Percentiles rank a stretch among this genome's conserved stretches.
phyloP scores from a whole-genome alignment of 2,113 vertebrate species.

The Zosterops hypoxanthus region DNA sequence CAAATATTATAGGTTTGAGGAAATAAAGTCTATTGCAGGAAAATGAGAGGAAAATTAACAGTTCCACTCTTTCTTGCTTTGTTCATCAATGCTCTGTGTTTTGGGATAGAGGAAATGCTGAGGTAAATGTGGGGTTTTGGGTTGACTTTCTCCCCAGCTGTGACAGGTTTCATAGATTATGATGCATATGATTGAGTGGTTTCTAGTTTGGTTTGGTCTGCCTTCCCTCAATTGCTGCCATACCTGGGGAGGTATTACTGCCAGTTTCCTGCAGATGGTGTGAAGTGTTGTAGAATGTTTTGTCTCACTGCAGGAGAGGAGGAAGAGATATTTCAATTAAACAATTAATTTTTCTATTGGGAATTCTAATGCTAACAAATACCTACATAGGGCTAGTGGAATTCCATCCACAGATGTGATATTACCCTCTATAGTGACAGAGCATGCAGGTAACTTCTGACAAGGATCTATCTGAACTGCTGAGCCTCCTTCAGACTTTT shows the following conservation, averaged over 20 bases:
- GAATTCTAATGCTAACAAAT: not conserved
- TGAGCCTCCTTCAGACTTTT: not conserved
- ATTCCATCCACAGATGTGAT: not conserved
- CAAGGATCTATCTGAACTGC: not conserved
- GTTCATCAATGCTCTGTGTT: not conserved
- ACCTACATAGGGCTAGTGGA: not conserved
- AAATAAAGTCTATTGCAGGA: not conserved
- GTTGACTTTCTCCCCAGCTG: not conserved
- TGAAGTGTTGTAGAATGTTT: not conserved
- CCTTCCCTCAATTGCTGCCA: not conserved
- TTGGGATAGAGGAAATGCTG: not conserved
- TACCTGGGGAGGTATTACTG: not conserved
- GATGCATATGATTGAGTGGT: not conserved
- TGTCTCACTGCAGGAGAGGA: not conserved
- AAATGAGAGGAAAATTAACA: not conserved
- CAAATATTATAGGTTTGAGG: not conserved
- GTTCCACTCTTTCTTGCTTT: not conserved
- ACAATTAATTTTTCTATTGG: not conserved
- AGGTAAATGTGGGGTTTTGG: not conserved
- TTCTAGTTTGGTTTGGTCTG: not conserved
- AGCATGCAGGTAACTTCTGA: not conserved
- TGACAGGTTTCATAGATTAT: not conserved
- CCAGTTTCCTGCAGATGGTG: conserved; percentile 23
- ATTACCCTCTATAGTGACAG: not conserved
- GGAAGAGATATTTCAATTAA: not conserved